Conservation (phyloP, 2,113 vertebrate species). For the Terrapene triunguis region DNA sequence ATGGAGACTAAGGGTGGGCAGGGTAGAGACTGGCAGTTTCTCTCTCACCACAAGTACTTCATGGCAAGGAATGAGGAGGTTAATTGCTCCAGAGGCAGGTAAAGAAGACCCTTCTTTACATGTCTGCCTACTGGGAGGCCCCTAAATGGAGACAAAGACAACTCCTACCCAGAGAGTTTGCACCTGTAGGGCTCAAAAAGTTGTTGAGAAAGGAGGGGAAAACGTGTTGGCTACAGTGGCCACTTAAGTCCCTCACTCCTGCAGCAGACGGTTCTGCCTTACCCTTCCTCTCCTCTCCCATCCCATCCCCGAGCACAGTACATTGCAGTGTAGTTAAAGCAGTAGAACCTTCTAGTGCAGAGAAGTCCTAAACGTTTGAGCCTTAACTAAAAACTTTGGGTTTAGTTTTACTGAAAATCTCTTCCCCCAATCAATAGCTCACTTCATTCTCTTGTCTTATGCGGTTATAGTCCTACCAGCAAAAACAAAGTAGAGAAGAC, state of each 20-base stretch:
- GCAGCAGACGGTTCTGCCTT: no score
- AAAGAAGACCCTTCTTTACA: background rate
- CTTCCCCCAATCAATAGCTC: background rate
- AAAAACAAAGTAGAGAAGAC: background rate
- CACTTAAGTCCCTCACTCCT: no score
- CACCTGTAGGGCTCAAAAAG: no score
- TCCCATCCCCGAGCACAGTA: no score
- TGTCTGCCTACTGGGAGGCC: no score
- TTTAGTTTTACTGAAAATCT: background rate
- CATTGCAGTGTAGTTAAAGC: background rate
- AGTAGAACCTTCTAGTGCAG: background rate
- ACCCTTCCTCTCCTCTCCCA: no score
- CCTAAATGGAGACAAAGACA: no score
- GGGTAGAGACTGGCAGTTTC: background rate
- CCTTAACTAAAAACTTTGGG: background rate
- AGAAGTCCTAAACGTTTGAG: background rate
- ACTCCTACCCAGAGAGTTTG: no score
- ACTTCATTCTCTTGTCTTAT: background rate
- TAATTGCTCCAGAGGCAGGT: background rate
- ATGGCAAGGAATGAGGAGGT: background rate
- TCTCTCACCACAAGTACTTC: background rate
- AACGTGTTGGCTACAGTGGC: no score
- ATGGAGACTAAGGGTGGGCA: background rate
- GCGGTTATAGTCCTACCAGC: background rate
- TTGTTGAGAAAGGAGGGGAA: no score